These are phyloP conservation scores for Cotesia glomerata DNA, from an alignment of 1,140 invertebrate species.

Conservation along the genomic window DNA sequence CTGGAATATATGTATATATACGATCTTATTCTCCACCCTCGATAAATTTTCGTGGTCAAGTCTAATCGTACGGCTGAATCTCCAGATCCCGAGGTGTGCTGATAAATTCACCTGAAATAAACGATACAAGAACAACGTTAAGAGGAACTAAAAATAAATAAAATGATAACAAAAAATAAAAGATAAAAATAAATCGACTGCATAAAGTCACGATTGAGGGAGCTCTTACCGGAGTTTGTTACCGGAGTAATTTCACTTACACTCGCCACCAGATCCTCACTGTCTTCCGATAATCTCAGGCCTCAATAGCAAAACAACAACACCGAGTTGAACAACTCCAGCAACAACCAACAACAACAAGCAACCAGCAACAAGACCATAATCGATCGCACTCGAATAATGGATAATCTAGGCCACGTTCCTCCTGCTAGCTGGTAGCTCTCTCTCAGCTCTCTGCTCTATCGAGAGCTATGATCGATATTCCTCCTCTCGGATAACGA, in stretches of 20 bases:
- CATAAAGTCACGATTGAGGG: slow-evolving; percentile 25
- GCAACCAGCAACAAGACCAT: not conserved
- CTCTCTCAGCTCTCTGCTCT: not conserved
- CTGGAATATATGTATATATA: not conserved
- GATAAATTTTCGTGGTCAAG: slow-evolving; percentile 20
- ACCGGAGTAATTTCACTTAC: slow-evolving; percentile 28
- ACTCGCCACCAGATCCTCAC: not conserved
- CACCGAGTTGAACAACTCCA: too few species aligned
- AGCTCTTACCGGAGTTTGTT: slow-evolving; percentile 12
- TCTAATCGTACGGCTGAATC: slow-evolving; percentile 6
- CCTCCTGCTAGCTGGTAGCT: too few species aligned
- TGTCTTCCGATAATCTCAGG: not conserved
- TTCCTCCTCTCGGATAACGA: not conserved
- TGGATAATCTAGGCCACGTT: not conserved
- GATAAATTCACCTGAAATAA: not conserved
- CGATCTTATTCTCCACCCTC: slow-evolving; percentile 10
- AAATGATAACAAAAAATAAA: not conserved
- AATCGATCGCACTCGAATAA: slow-evolving; percentile 19
- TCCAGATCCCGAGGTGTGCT: not conserved
- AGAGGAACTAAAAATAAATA: not conserved
- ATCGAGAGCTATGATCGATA: slow-evolving; percentile 22
- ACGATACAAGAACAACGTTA: not conserved
- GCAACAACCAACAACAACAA: not conserved
- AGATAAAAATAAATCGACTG: not conserved
- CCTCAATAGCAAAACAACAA: too few species aligned